Percentiles rank a stretch among this genome's conserved stretches.
These are phyloP conservation scores for Punctoribates punctum DNA, from an alignment of 2,888 invertebrate genomes.

Conservation along the genomic window DNA sequence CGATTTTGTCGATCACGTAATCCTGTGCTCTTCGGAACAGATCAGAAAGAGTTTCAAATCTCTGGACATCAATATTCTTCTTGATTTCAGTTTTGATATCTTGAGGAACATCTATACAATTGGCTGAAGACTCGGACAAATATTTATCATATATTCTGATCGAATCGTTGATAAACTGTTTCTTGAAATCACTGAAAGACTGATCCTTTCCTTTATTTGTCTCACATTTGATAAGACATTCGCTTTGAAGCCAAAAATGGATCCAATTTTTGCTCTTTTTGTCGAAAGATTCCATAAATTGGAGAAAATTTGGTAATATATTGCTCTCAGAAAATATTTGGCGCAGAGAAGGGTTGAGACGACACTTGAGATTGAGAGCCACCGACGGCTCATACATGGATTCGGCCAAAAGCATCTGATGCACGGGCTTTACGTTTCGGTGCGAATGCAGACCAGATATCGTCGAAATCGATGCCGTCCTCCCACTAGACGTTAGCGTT, in stretches of 20 bases:
- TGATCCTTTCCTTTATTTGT: neutral
- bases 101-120: slow-evolving; percentile 20
- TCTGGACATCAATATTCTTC: neutral
- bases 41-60: neutral
- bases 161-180: slow-evolving; percentile 20
- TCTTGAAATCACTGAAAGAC: neutral
- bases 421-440: slow-evolving; percentile 37
- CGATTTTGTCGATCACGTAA: slow-evolving; percentile 16
- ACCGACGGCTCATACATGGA: slow-evolving; percentile 46
- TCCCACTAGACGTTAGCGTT: neutral
- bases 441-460: slow-evolving; percentile 42
- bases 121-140: neutral
- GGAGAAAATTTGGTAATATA: slow-evolving; percentile 76
- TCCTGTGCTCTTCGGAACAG: slow-evolving; percentile 23
- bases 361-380: slow-evolving; percentile 50
- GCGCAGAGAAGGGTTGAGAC: slow-evolving; percentile 67
- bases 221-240: slow-evolving; percentile 51
- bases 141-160: slow-evolving; percentile 38
- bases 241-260: slow-evolving; percentile 58
- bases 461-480: slow-evolving; percentile 6
- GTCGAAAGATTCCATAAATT: slow-evolving; percentile 72
- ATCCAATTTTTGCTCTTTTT: slow-evolving; percentile 58
- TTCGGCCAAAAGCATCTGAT: slow-evolving; percentile 46
- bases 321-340: slow-evolving; percentile 74
- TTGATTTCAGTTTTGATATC: neutral